phyloP scores from a whole-genome alignment of 2,797 vertebrate species.

The Peromyscus attwateri region DNA sequence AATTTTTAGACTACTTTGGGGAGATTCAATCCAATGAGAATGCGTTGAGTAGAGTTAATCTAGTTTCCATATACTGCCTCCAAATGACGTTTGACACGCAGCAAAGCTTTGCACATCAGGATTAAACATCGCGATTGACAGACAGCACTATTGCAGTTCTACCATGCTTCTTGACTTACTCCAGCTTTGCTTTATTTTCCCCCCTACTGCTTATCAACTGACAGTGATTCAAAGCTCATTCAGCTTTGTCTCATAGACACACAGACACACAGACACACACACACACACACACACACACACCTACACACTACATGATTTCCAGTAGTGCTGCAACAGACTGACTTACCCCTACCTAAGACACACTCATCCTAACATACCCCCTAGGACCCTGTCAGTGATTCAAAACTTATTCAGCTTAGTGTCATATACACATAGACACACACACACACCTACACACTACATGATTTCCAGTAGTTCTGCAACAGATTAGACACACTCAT shows the following conservation, averaged over 20 bases:
- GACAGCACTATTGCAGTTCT: constrained; percentile 22
- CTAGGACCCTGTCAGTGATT: background rate
- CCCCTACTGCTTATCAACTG: background rate
- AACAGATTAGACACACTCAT: background rate
- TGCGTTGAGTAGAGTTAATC: constrained; percentile 3
- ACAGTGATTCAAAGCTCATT: background rate
- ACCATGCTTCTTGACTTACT: constrained; percentile 16
- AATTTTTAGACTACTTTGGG: constrained; percentile 50
- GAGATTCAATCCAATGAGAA: background rate
- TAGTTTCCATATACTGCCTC: constrained; percentile 10
- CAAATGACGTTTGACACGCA: background rate
- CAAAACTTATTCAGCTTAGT: background rate
- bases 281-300: background rate
- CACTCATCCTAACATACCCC: background rate
- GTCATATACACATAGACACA: too few relatives aligned
- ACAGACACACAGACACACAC: too few relatives aligned
- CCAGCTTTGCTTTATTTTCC: background rate
- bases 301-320: background rate
- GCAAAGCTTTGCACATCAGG: background rate
- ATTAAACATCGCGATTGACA: background rate
- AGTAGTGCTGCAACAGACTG: background rate
- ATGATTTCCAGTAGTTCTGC: background rate
- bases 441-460: background rate
- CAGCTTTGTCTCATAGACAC: too few relatives aligned
- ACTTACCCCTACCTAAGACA: background rate